A percentile compares a stretch with the other conserved stretches of the same genome.
These are phyloP conservation scores for Formicarius rufipectus DNA, from an alignment of 2,113 vertebrate species.

Conservation along the genomic window DNA sequence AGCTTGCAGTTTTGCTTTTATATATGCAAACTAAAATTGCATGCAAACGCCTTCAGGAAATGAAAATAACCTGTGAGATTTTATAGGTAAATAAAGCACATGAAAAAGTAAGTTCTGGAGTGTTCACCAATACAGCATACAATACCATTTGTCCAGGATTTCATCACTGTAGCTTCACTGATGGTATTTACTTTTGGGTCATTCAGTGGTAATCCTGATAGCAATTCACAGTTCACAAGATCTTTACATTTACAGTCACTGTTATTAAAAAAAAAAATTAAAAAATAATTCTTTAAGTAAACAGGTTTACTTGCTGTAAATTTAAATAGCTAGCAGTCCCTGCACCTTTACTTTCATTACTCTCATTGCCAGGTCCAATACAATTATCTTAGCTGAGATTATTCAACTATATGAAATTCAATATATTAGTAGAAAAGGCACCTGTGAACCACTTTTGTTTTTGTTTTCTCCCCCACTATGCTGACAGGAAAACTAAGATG, in stretches of 20 bases:
- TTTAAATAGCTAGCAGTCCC: background rate
- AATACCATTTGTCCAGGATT: constrained; percentile 66
- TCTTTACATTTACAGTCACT: constrained; percentile 31
- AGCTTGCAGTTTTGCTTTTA: background rate
- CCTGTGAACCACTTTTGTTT: background rate
- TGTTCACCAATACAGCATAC: background rate
- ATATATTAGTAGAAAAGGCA: background rate
- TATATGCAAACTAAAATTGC: background rate
- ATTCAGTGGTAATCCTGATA: background rate
- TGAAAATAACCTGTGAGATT: background rate
- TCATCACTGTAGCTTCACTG: constrained; percentile 18
- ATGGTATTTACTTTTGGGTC: background rate
- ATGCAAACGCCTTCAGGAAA: background rate
- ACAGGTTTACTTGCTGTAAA: background rate
- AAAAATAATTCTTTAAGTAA: background rate
- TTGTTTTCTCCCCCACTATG: fast-evolving
- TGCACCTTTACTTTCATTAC: background rate
- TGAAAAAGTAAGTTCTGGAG: background rate
- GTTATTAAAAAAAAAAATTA: constrained; percentile 3
- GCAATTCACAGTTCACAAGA: background rate
- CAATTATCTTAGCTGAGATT: background rate
- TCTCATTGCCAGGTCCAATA: background rate
- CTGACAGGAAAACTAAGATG: background rate
- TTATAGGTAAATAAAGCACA: background rate
- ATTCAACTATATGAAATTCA: background rate